Base-by-base conservation (phyloP, 2,797 vertebrate genomes). In the Salmo trutta region DNA sequence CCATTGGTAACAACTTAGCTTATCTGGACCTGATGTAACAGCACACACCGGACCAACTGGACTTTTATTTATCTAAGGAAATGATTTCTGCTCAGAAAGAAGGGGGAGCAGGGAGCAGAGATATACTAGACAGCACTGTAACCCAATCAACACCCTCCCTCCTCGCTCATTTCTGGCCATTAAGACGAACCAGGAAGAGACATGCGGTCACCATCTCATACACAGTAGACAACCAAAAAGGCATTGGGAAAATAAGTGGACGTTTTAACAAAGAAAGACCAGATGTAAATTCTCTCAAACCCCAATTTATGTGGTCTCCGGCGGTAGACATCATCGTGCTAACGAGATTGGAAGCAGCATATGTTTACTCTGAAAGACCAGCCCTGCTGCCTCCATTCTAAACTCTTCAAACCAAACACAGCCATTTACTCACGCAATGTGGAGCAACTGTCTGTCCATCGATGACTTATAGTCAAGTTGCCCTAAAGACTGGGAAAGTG, bases 1-100 rank as follows among this genome's bases (percentile, higher is more conserved):
- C 41, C 71, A 78, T 75, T 74, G 80, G 80, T 84, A 86, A 83
- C 66, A 66, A 62, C 56, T 21, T 59, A 75, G 73, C 73, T 75
- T 79, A 91, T 91, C 90, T 91, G 88, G 88, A 84, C 84, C 15
- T 74, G 80, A 87, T 83, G 79, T 72, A 78, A 79, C 79, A 69
- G 53, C 75, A 72, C 5, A 17, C 77, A 70, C 2, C 6, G 75
- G 59, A 82, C 82, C 77, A 75, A 89, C 79, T 90, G 74, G 71
- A 81, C 83, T 83, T 59, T 85, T 70, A 75, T 59, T 54, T 74
- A 85, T 79, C 86, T 87, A 83, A 91, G 85, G 82, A 90, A 90
- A 90, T 83, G 65, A 71, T 86, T 90, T 77, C 71, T 80, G 81
- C 79, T 77, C 56, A 15, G 62, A 67, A 79, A 75, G 79, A 81